These are phyloP conservation scores for Thera obeliscata DNA, from an alignment of 2,888 invertebrate species.

Conservation along the genomic window DNA sequence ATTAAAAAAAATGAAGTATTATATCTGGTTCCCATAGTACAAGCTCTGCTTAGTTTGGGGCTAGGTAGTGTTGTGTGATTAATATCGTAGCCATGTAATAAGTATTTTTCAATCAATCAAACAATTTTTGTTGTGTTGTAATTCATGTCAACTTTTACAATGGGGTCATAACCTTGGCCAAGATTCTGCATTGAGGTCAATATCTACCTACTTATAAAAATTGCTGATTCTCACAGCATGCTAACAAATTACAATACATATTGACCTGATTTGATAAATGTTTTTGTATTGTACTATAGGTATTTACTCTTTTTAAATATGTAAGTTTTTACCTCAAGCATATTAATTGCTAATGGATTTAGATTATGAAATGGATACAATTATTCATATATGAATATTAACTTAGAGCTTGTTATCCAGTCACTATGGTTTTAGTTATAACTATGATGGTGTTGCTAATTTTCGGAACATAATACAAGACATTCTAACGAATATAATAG, in stretches of 20 bases:
- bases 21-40: too few relatives aligned
- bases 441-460: not conserved
- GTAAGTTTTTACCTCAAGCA: not conserved
- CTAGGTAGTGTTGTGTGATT: too few relatives aligned
- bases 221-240: slow-evolving; percentile 11
- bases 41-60: too few relatives aligned
- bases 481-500: too few relatives aligned
- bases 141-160: slow-evolving; percentile 17
- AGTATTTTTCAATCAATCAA: not conserved
- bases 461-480: too few relatives aligned
- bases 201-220: slow-evolving; percentile 1
- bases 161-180: slow-evolving; percentile 28
- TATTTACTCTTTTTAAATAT: too few relatives aligned
- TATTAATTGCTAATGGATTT: not conserved
- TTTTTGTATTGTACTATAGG: too few relatives aligned
- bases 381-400: not conserved
- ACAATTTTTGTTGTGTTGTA: slow-evolving; percentile 16
- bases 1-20: too few relatives aligned
- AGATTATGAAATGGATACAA: not conserved
- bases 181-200: slow-evolving; percentile 22
- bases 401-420: not conserved
- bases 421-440: not conserved
- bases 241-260: not conserved
- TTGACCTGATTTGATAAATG: not conserved
- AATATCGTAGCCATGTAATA: not conserved